A percentile compares a stretch with the other conserved stretches of the same genome.
These are phyloP conservation scores for Trogon melanurus DNA, from an alignment of 2,113 vertebrate species.

Conservation along the genomic window DNA sequence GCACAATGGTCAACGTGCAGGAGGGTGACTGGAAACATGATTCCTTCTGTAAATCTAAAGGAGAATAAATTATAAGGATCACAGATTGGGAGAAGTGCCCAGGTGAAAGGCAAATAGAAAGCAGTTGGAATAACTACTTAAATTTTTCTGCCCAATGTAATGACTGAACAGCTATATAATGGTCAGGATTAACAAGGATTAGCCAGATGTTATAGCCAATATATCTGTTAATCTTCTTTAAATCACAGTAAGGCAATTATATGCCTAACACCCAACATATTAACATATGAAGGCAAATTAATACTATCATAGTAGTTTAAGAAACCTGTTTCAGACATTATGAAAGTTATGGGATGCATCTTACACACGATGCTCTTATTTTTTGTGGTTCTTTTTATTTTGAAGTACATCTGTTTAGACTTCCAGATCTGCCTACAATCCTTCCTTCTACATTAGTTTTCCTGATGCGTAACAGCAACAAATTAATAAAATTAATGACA, in stretches of 20 bases:
- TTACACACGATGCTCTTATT: background rate
- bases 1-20: rapidly evolving
- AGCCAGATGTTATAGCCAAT: background rate
- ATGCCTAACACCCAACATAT: background rate
- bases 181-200: background rate
- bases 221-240: background rate
- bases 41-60: background rate
- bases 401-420: background rate
- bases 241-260: background rate
- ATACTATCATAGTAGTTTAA: background rate
- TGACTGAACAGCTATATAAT: background rate
- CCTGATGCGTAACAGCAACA: background rate
- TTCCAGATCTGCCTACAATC: background rate
- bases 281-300: background rate
- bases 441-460: background rate
- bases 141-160: background rate
- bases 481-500: background rate
- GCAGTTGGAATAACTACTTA: background rate
- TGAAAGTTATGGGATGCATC: background rate
- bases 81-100: background rate
- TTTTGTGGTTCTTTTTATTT: background rate
- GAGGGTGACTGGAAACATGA: background rate
- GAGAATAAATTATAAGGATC: background rate
- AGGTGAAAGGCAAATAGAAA: background rate
- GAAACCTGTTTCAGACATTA: background rate